Conservation (phyloP, 2,113 vertebrate genomes). For the Ia io region DNA sequence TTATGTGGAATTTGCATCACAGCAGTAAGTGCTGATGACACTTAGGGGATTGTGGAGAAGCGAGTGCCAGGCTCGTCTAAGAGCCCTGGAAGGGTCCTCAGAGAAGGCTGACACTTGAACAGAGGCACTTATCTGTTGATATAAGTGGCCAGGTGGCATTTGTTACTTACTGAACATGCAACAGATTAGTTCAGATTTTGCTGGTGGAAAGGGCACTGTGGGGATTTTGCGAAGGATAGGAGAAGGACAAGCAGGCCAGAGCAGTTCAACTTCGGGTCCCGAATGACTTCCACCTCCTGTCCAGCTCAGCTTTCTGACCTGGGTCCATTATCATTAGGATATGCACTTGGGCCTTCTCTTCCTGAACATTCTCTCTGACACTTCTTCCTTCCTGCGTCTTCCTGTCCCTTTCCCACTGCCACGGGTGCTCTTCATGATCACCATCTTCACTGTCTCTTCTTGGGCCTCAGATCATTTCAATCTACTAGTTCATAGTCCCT, state of each 20-base stretch:
- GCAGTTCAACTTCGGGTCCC: background rate
- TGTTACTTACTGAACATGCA: background rate
- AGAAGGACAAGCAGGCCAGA: background rate
- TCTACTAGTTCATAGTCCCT: background rate
- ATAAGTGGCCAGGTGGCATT: background rate
- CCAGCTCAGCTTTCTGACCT: background rate
- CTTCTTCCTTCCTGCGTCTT: background rate
- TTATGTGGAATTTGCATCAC: background rate
- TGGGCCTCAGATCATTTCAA: background rate
- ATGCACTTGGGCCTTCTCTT: background rate
- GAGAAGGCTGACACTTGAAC: background rate
- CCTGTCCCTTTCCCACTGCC: background rate
- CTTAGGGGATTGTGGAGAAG: accelerated
- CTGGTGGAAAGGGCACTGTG: background rate
- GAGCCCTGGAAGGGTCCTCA: background rate
- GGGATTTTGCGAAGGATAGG: background rate
- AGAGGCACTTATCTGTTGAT: background rate
- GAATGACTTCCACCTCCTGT: background rate
- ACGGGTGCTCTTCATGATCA: background rate
- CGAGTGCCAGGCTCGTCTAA: background rate
- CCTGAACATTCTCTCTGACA: background rate
- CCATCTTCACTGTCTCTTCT: background rate
- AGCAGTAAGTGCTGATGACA: background rate
- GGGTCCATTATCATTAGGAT: background rate
- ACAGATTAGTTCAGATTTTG: background rate